Base-by-base conservation (phyloP, 2,888 invertebrate genomes). In the Drosophila neonasuta region DNA sequence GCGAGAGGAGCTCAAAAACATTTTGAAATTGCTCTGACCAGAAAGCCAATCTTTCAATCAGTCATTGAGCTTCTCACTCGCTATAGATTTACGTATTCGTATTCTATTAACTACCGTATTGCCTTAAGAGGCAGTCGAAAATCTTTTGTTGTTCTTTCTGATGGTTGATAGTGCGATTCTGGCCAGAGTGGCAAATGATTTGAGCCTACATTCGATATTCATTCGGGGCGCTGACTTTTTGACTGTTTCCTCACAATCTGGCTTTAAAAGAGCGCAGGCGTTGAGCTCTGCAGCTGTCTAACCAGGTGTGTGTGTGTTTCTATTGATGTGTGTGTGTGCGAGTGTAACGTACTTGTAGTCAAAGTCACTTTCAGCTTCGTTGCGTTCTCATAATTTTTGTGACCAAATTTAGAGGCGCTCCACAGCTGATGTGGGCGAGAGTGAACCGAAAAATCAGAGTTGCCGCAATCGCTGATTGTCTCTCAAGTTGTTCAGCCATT, bases 361-460 rank as follows among this genome's bases (percentile, higher is more conserved):
- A 87, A 85, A 87, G 85, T 85, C 87, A 84, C 84, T 84, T 84
- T 84, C 87, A 78, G 85, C 82, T 84, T 86, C 87, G 80, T 70
- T 79, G 68, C 68, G 83, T 80, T 74, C 75, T 84, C 80, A 86
- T 84, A 84, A 84, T 81, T 76, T 83, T 75, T 80, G 82, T 81
- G 87, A 67, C 83, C 83, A 84, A 86, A 86, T 85, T 84, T 77
- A 86, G 82, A 71, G 64, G 45, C 68, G 60, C 34, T 67, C 68
- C 57, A 55, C 57, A 65, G 66, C 52, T 62, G 69, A 69, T 75
- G 83, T 84, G 81, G 83, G 83, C 80, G 83, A 62, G 41, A 32
- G 48, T 48, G 59, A 63, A 55, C 63, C 61, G 13, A 68, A 69
- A 69, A 65, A 64, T 66, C 34, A 10, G 44, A 10, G 44, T 71